phyloP scores from a whole-genome alignment of 2,113 vertebrate species.

The Nansenia antarctica region DNA sequence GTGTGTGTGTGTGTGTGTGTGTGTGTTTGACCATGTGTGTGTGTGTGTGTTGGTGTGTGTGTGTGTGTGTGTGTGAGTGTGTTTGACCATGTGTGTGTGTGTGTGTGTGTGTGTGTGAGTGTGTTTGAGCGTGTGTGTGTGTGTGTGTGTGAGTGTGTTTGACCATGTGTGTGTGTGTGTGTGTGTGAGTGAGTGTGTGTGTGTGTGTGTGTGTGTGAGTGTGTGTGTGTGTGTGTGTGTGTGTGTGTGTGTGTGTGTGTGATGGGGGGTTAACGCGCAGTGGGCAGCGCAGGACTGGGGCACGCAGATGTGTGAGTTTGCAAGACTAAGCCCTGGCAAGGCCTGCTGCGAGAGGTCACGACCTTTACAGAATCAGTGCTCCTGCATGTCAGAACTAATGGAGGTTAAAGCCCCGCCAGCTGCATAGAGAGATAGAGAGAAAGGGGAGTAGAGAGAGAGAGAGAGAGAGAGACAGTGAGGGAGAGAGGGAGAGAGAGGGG shows the following conservation, averaged over 20 bases:
- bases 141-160: background rate
- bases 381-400: slow-evolving; percentile 86
- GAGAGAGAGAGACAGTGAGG: slow-evolving; percentile 4
- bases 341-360: slow-evolving; percentile 71
- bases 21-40: background rate
- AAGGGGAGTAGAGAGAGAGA: slow-evolving; percentile 23
- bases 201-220: background rate
- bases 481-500: background rate
- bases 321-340: slow-evolving; percentile 67
- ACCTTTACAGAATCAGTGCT: slow-evolving; percentile 91
- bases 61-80: background rate
- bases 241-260: slow-evolving; percentile 16
- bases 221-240: slow-evolving; percentile 19
- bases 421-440: slow-evolving; percentile 49
- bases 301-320: slow-evolving; percentile 72
- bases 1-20: background rate
- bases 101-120: slow-evolving; percentile 5
- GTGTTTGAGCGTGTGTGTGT: background rate
- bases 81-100: slow-evolving; percentile 7
- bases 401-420: slow-evolving; percentile 64
- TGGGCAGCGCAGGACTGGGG: slow-evolving; percentile 55
- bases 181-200: background rate
- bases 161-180: background rate
- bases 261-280: slow-evolving; percentile 40
- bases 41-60: background rate